Percentiles rank a stretch among this genome's conserved stretches.
Conservation (phyloP, 1,140 invertebrate genomes). For the Bombus cullumanus region DNA sequence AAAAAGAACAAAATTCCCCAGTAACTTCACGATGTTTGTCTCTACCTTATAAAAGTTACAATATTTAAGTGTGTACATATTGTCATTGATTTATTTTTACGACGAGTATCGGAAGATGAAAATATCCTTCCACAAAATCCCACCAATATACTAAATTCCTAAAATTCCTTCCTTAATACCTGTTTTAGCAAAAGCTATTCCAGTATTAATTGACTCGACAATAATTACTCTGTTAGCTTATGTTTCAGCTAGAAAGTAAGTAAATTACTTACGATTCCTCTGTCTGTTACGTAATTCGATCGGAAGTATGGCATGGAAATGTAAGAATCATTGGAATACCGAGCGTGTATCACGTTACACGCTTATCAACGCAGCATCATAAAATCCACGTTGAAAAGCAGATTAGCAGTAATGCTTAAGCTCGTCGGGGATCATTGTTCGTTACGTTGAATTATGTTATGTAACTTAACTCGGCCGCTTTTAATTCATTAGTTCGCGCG, state of each 20-base stretch:
- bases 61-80: no score
- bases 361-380: neutral
- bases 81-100: neutral
- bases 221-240: neutral
- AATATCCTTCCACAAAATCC: neutral
- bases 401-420: neutral
- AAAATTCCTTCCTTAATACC: neutral
- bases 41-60: no score
- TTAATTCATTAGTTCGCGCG: constrained; percentile 20
- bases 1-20: no score
- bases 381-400: neutral
- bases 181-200: neutral
- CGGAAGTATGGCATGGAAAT: neutral
- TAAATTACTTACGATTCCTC: neutral
- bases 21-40: no score
- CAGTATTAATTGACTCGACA: neutral
- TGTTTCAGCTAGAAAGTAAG: neutral
- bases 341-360: neutral
- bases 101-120: neutral
- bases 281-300: neutral
- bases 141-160: neutral
- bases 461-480: neutral
- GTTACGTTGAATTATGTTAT: neutral
- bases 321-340: neutral
- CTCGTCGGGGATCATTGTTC: neutral